A percentile compares a stretch with the other conserved stretches of the same genome.
Evolutionary conservation across 2,797 vertebrate species (phyloP).

Genomic region (Propithecus deckenii): DNA sequence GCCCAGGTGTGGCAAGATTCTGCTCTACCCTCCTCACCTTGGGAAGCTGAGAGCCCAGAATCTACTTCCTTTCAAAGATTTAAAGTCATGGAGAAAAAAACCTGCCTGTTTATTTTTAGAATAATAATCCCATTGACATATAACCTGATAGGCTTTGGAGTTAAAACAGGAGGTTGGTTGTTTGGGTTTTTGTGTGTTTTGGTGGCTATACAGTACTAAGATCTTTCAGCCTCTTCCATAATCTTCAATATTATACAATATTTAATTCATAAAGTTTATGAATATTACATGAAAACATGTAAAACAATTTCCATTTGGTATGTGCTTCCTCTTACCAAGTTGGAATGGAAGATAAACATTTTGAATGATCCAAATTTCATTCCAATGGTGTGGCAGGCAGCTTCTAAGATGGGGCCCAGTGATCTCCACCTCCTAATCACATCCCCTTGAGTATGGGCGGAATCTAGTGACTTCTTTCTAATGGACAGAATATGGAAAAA

Average conservation of each 20-base stretch:
- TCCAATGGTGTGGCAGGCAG: neutral
- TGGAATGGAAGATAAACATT: neutral
- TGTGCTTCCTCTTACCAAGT: neutral
- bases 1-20: conserved; percentile 63
- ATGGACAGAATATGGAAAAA: neutral
- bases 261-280: neutral
- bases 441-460: neutral
- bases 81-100: neutral
- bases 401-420: neutral
- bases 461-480: neutral
- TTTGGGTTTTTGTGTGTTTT: neutral
- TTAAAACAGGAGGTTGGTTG: neutral
- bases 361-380: neutral
- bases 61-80: neutral
- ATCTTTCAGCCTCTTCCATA: neutral
- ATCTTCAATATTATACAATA: neutral
- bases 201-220: neutral
- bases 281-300: neutral
- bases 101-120: neutral
- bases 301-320: neutral
- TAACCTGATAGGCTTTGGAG: neutral
- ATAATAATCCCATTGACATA: neutral
- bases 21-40: conserved; percentile 35
- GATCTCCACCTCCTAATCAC: neutral
- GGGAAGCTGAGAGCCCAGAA: neutral